These are phyloP conservation scores for Dromiciops gliroides DNA, from an alignment of 2,113 vertebrate species.

Conservation along the genomic window DNA sequence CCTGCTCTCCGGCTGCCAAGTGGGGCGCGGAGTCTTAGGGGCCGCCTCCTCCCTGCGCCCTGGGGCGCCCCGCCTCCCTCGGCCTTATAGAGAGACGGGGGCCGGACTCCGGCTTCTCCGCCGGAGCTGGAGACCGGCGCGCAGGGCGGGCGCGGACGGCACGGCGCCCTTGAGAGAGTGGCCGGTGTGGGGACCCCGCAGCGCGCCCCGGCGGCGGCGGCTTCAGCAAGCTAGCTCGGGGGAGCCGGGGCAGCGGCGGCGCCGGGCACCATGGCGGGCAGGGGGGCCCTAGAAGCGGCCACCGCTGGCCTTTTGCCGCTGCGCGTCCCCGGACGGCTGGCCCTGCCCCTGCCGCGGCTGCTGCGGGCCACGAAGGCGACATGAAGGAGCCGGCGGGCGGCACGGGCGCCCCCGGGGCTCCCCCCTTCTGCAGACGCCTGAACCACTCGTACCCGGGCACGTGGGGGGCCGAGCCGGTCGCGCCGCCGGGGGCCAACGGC, in stretches of 20 bases:
- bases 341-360: background rate
- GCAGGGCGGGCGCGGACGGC: background rate
- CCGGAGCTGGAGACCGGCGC: background rate
- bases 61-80: constrained; percentile 66
- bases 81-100: constrained; percentile 24
- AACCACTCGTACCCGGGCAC: constrained; percentile 73
- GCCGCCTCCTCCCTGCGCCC: constrained; percentile 48
- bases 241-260: background rate
- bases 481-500: constrained; percentile 65
- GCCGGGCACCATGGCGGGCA: constrained; percentile 65
- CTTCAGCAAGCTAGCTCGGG: too few species aligned
- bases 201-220: background rate
- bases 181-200: background rate
- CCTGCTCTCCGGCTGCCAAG: background rate
- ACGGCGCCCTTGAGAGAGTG: background rate
- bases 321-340: background rate
- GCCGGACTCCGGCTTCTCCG: background rate
- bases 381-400: constrained; percentile 57
- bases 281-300: background rate
- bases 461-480: constrained; percentile 69
- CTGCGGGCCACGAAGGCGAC: constrained; percentile 24
- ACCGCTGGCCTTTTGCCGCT: background rate
- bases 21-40: rapidly evolving
- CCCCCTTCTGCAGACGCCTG: constrained; percentile 55
- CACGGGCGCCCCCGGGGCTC: constrained; percentile 47